Conservation (phyloP, 2,888 invertebrate genomes). For the Habrosyne pyritoides region DNA sequence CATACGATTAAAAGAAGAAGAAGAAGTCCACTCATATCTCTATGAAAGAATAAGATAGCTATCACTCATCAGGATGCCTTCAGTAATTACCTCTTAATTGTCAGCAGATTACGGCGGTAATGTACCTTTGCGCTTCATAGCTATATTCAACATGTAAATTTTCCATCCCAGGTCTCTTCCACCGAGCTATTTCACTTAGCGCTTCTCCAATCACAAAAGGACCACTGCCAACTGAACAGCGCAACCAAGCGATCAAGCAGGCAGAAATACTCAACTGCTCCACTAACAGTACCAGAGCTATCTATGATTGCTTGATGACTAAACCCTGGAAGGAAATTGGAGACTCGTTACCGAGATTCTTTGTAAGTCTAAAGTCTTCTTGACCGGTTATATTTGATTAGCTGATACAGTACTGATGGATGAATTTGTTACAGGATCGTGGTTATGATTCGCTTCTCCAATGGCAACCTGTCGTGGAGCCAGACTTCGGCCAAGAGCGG, state of each 20-base stretch:
- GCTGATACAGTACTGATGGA: neutral
- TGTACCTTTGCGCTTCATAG: no score
- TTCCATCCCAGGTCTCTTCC: constrained; percentile 83
- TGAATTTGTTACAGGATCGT: constrained; percentile 70
- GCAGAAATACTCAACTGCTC: constrained; percentile 85
- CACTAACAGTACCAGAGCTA: constrained; percentile 75
- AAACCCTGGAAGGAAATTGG: constrained; percentile 75
- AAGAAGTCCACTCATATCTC: no score
- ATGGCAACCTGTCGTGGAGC: constrained; percentile 87
- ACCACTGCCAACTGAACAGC: constrained; percentile 81
- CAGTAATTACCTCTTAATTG: no score
- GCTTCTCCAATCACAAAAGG: constrained; percentile 84
- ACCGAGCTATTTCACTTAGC: constrained; percentile 88
- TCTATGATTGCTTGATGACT: constrained; percentile 85
- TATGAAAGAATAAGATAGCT: no score
- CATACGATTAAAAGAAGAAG: no score
- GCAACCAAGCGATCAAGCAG: constrained; percentile 84
- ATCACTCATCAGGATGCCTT: no score
- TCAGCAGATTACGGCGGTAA: no score
- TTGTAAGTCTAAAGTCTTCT: constrained; percentile 54
- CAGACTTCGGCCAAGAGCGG: constrained; percentile 86
- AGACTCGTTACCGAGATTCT: constrained; percentile 71
- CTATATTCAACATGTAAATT: neutral
- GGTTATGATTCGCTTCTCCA: constrained; percentile 79
- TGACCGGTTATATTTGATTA: neutral